A percentile compares a stretch with the other conserved stretches of the same genome.
Evolutionary conservation across 2,888 invertebrate species (phyloP).

Genomic region (Glaucopsyche alexis): DNA sequence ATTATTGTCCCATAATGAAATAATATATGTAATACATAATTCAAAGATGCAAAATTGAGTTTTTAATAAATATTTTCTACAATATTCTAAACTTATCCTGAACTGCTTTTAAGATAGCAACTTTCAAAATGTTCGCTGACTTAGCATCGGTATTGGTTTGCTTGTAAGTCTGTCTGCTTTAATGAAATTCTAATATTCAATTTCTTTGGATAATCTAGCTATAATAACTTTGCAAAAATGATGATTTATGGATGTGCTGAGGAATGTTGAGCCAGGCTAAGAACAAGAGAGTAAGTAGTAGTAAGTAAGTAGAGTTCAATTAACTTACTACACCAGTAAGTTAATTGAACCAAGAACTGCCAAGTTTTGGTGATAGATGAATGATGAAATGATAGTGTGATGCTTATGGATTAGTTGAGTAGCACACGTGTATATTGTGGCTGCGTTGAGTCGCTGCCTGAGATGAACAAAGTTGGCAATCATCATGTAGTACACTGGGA

Average conservation of each 20-base stretch:
- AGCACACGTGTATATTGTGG: neutral
- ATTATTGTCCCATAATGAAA: too few species aligned
- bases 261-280: neutral
- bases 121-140: neutral
- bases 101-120: neutral
- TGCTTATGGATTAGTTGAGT: neutral
- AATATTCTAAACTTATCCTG: neutral
- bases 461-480: conserved; percentile 7
- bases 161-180: neutral
- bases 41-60: neutral
- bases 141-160: neutral
- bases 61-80: too few species aligned
- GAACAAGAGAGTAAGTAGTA: neutral
- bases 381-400: neutral
- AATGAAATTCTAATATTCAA: neutral
- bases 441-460: conserved; percentile 6
- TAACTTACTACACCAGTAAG: too few species aligned
- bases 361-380: neutral
- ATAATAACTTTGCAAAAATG: neutral
- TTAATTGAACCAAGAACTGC: neutral
- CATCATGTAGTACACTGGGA: neutral
- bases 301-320: too few species aligned
- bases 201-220: neutral
- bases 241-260: neutral
- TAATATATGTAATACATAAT: too few species aligned